Evolutionary conservation across 53 echinoderm and acorn worm species (phyloP), one percentile per base, ranked within the genome.

Genomic region (Zoroaster sp.): DNA sequence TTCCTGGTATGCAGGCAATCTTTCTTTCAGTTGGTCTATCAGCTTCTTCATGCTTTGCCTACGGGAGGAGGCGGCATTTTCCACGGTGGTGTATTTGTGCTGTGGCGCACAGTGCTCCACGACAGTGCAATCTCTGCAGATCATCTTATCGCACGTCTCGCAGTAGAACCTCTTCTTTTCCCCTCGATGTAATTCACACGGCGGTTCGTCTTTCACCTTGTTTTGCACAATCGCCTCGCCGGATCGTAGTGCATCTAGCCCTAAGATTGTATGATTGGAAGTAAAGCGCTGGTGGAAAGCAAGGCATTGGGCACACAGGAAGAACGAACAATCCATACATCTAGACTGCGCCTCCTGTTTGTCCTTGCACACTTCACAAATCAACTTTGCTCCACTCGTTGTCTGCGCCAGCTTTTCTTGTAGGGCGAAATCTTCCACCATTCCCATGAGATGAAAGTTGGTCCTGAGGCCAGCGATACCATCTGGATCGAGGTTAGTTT

Each of bases 71-170:
- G 78, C 78, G 37, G 78, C 78, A 53, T 78, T 54, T 5, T 73
- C 66, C 33, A 83, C 20, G 1, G 83, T 43, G 21, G 43, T 86
- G 49, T 68, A 89, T 11, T 89, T 73, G 81, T 89, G 89, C 25
- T 80, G 54, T 20, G 41, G 20, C 8, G 12, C 35, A 38, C 80
- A 44, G 80, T 89, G 89, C 13, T 89, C 89, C 72, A 89, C 35
- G 14, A 80, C 69, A 1, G 81, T 89, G 68, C 89, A 89, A 80
- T 80, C 81, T 54, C 80, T 69, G 20, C 89, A 89, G 49, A 89
- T 72, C 45, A 80, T 54, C 69, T 39, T 49, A 4, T 72, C 3
- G 49, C 81, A 89, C 11, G 40, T 71, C 33, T 34, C 47, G 25
- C 89, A 89, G 37, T 89, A 89, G 23, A 78, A 89, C 32, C 71